phyloP scores from a whole-genome alignment of 2,113 vertebrate genomes.

The Chloropsis hardwickii region DNA sequence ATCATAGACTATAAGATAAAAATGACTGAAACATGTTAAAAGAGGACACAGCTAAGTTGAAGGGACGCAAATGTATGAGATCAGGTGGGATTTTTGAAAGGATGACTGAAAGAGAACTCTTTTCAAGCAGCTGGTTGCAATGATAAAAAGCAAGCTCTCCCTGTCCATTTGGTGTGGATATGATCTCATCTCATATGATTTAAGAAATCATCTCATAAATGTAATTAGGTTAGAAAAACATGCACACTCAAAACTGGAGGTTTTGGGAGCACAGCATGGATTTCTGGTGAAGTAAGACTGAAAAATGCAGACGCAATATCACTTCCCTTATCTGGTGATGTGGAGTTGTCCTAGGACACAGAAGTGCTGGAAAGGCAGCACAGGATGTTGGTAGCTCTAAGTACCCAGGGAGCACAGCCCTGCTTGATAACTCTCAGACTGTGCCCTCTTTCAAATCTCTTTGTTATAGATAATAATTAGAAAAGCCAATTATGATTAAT shows the following conservation, averaged over 20 bases:
- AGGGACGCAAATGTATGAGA: conserved; percentile 43
- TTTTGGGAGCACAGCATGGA: neutral
- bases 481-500: no score
- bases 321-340: neutral
- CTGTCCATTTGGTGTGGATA: conserved; percentile 15
- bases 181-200: conserved; percentile 56
- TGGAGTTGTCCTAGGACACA: neutral
- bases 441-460: neutral
- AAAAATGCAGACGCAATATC: neutral
- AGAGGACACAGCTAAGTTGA: conserved; percentile 24
- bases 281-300: neutral
- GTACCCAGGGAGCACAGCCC: neutral
- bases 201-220: conserved; percentile 26
- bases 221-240: conserved; percentile 48
- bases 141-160: conserved; percentile 29
- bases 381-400: neutral
- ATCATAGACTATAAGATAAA: conserved; percentile 22
- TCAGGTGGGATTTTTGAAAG: conserved; percentile 41
- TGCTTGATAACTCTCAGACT: neutral
- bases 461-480: no score
- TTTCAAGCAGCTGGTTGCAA: conserved; percentile 33
- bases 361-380: neutral
- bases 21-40: conserved; percentile 42
- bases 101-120: conserved; percentile 25
- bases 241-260: neutral